Evolutionary conservation across 2,888 invertebrate species (phyloP).

Genomic region (Oegoconia quadripuncta): DNA sequence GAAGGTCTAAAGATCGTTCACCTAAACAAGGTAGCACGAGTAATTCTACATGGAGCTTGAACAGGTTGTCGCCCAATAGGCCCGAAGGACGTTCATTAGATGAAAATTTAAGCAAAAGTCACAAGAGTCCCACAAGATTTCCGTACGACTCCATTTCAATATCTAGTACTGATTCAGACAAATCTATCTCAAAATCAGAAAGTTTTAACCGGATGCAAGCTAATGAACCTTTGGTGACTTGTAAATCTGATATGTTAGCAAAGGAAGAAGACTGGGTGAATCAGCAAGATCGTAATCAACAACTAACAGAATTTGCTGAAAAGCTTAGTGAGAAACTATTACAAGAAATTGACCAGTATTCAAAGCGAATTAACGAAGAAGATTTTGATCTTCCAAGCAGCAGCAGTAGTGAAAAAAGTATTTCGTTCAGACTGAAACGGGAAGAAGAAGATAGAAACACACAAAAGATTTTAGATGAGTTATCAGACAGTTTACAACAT

Average conservation of each 20-base stretch:
- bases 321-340: conserved; percentile 89
- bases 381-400: conserved; percentile 74
- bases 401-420: conserved; percentile 74
- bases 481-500: conserved; percentile 74
- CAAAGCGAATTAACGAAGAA: conserved; percentile 73
- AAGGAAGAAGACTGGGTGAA: conserved; percentile 80
- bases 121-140: conserved; percentile 67
- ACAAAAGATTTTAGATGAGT: conserved; percentile 68
- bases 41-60: conserved; percentile 74
- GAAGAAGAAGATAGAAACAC: conserved; percentile 72
- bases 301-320: conserved; percentile 89
- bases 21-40: conserved; percentile 72
- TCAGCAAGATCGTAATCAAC: conserved; percentile 80
- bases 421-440: conserved; percentile 68
- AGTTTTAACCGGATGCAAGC: conserved; percentile 71
- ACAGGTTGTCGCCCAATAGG: conserved; percentile 68
- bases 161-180: conserved; percentile 74
- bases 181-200: conserved; percentile 74
- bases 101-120: conserved; percentile 65
- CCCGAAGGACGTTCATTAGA: conserved; percentile 72
- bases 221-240: conserved; percentile 74
- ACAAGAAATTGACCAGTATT: conserved; percentile 85
- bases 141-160: conserved; percentile 73
- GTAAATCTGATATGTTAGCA: conserved; percentile 69
- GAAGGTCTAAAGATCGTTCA: conserved; percentile 72